Evolutionary conservation across 2,797 vertebrate species (phyloP).

Genomic region (Coregonus sp.): DNA sequence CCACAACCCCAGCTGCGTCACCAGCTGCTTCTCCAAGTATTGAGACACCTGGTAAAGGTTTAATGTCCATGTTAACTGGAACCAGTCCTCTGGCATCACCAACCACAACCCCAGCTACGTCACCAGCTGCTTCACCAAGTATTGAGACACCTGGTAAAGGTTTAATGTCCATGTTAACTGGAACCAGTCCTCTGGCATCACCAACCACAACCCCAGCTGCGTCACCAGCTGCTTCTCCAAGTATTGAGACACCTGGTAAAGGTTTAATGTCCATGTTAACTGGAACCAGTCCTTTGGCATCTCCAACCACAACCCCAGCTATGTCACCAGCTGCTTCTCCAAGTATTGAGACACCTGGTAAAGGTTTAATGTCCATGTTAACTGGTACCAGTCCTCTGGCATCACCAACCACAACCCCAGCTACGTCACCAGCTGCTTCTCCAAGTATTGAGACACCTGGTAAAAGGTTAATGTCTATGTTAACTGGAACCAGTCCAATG

Average conservation of each 20-base stretch:
- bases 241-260: conserved; percentile 28
- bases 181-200: neutral
- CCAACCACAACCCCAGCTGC: neutral
- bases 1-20: conserved; percentile 31
- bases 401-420: neutral
- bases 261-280: conserved; percentile 59
- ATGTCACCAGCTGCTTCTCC: conserved; percentile 29
- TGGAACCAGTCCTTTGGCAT: neutral
- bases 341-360: conserved; percentile 9
- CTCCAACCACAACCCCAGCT: conserved; percentile 12
- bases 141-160: neutral
- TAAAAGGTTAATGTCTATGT: neutral
- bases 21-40: conserved; percentile 5
- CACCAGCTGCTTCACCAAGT: conserved; percentile 18
- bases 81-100: conserved; percentile 11
- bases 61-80: conserved; percentile 14
- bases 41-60: conserved; percentile 4
- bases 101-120: conserved; percentile 25
- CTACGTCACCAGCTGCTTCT: conserved; percentile 20
- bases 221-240: neutral
- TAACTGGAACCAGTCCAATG: neutral
- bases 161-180: neutral
- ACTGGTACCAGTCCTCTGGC: conserved; percentile 16
- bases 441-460: neutral
- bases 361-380: conserved; percentile 12